Percentiles rank a stretch among this genome's conserved stretches.
These are phyloP conservation scores for Chamaedrilus cognettii DNA, from an alignment of 2,888 invertebrate species.

Conservation along the genomic window DNA sequence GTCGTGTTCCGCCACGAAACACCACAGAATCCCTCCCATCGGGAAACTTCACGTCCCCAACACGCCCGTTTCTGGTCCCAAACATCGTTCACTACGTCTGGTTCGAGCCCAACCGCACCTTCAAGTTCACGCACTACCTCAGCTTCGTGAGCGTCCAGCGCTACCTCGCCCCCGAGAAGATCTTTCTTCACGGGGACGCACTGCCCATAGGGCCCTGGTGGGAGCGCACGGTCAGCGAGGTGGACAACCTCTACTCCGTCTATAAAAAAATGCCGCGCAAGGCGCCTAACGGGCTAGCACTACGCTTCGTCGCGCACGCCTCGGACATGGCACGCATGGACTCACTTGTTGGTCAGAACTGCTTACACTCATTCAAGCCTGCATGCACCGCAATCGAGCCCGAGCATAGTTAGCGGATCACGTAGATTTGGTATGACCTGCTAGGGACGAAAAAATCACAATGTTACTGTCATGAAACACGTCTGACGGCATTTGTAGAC, in stretches of 20 bases:
- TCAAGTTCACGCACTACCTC: conserved; percentile 13
- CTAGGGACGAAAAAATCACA: too few species aligned
- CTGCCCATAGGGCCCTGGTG: conserved; percentile 12
- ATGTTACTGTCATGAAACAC: too few species aligned
- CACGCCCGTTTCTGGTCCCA: too few species aligned
- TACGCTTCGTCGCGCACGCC: conserved; percentile 5
- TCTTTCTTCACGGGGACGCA: conserved; percentile 12
- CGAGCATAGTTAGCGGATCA: too few species aligned
- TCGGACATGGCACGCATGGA: conserved; percentile 1
- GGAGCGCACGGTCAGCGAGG: neutral
- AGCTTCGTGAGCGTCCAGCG: conserved; percentile 13
- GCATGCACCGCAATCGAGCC: too few species aligned
- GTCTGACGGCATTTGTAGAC: too few species aligned
- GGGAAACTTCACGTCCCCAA: too few species aligned
- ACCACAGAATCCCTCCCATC: too few species aligned
- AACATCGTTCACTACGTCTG: conserved; percentile 16
- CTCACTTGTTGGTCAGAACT: too few species aligned
- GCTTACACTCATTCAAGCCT: too few species aligned
- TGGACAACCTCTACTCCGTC: conserved; percentile 11
- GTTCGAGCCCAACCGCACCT: neutral
- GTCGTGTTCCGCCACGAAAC: too few species aligned
- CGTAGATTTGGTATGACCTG: too few species aligned
- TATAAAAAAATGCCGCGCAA: neutral
- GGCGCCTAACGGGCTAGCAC: conserved; percentile 4
- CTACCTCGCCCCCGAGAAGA: neutral